A percentile compares a stretch with the other conserved stretches of the same genome.
These are phyloP conservation scores for Glyptemys insculpta DNA, from an alignment of 2,797 vertebrate species.

Conservation along the genomic window DNA sequence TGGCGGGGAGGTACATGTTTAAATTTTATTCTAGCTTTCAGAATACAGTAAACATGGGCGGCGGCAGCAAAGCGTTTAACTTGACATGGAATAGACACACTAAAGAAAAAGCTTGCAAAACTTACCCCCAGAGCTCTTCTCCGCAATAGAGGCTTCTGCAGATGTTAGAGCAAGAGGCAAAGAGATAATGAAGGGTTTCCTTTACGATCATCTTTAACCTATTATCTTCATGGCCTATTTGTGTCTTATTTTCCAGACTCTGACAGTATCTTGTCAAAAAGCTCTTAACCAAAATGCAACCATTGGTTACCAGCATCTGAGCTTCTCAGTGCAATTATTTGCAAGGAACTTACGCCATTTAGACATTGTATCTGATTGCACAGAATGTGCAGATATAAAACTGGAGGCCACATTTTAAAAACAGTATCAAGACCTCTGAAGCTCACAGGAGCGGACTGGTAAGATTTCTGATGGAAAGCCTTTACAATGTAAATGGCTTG, in stretches of 20 bases:
- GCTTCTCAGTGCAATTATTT: background rate
- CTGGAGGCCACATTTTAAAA: background rate
- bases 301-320: background rate
- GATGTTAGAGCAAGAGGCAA: background rate
- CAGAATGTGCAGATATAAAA: background rate
- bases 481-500: background rate
- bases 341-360: background rate
- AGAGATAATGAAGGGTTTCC: background rate
- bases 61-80: background rate
- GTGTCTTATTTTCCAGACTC: background rate
- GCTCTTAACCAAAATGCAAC: background rate
- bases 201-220: background rate
- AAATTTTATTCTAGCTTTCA: background rate
- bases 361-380: background rate
- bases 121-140: background rate
- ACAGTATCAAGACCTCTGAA: background rate
- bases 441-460: background rate
- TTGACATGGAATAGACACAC: background rate
- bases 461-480: background rate
- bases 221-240: background rate
- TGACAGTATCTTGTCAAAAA: background rate
- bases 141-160: background rate
- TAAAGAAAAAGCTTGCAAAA: background rate
- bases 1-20: background rate
- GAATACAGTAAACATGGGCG: background rate